phyloP scores from a whole-genome alignment of 2,797 vertebrate genomes.

The Bucorvus abyssinicus region DNA sequence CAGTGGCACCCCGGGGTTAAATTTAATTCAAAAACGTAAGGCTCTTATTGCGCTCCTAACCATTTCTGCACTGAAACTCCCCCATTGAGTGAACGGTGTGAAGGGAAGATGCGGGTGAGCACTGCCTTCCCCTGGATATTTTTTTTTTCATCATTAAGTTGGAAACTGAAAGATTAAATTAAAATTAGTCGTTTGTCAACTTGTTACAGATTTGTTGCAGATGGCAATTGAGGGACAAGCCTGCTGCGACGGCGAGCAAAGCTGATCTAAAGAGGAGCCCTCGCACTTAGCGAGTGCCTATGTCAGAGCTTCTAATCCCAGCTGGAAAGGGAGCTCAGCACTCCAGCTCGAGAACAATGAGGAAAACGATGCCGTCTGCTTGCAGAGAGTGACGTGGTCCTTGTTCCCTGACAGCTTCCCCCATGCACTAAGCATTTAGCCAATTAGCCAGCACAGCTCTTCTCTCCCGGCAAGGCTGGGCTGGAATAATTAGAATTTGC shows the following conservation, averaged over 20 bases:
- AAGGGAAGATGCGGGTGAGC: conserved; percentile 62
- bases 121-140: neutral
- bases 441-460: conserved; percentile 34
- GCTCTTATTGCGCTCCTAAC: conserved; percentile 72
- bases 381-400: neutral
- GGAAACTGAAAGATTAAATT: conserved; percentile 75
- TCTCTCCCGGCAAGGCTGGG: neutral
- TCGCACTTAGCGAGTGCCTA: neutral
- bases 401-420: neutral
- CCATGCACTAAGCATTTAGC: neutral
- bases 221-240: conserved; percentile 71
- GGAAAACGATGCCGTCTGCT: neutral
- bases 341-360: neutral
- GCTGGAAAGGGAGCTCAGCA: conserved; percentile 29
- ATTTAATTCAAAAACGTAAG: conserved; percentile 79
- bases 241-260: conserved; percentile 54
- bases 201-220: conserved; percentile 74
- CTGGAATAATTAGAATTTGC: neutral
- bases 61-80: conserved; percentile 62
- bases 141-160: conserved; percentile 11
- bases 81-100: conserved; percentile 67
- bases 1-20: conserved; percentile 79
- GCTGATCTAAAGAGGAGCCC: conserved; percentile 12
- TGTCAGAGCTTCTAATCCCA: neutral
- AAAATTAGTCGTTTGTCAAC: conserved; percentile 79